Base-by-base conservation (phyloP, 23 tunicate genomes). In the Corella eumyota region DNA sequence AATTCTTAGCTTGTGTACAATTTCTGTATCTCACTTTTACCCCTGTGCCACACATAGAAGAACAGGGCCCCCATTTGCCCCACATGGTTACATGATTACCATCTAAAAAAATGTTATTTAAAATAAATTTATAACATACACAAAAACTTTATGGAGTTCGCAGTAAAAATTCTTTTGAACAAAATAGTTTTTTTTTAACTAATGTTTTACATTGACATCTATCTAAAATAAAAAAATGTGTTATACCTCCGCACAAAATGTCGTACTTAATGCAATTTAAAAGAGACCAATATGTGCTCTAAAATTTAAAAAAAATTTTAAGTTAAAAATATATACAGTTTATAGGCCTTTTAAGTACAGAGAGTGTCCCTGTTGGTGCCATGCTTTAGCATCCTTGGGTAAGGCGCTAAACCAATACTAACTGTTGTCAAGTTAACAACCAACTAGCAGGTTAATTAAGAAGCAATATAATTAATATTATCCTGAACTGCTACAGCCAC, bases 41-140 rank as follows among this genome's bases (percentile, higher is more conserved):
- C 20, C 82, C 82, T 2, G 31, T 56, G 66, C 82, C 82, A 38
- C 82, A 75, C 0, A 27, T 58, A 67, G 82, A 59, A 3, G 82
- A 75, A 58, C 82, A 75, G 2, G n/a, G 32, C 21, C 45, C 33
- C 82, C 82, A 75, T 1, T 33, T 38, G 2, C 11, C 57, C 82
- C 82, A 75, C 33, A 15, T 25, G 25, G 50, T 4, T 61, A 68
- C 61, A 6, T 24, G n/a, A 23, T 19, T 33, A 19, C 6, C 32
- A 15, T 54, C 60, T 54, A 7, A 48, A 4, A 2, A 3, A 48
- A 2, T 48, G 54, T 48, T 48, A n/a, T n/a, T n/a, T n/a, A n/a
- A n/a, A n/a, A n/a, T n/a, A n/a, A n/a, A n/a, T n/a, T n/a, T n/a
- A n/a, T n/a, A n/a, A n/a, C n/a, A n/a, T n/a, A n/a, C n/a, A n/a